phyloP scores from a whole-genome alignment of 2,113 vertebrate genomes.

The Heterocephalus glaber region DNA sequence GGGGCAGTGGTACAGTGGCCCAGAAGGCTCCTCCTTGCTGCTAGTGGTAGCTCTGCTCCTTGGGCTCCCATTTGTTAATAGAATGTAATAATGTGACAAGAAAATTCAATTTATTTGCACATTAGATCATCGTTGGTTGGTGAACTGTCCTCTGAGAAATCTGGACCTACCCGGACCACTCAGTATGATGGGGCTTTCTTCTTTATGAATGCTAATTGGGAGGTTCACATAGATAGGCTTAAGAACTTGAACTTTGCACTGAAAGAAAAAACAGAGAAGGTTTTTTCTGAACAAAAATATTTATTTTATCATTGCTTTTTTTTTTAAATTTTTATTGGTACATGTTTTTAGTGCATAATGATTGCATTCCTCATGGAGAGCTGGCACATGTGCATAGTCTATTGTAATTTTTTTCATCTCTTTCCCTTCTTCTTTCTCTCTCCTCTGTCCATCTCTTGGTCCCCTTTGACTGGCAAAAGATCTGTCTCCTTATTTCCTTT shows the following conservation, averaged over 20 bases:
- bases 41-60: too few relatives aligned
- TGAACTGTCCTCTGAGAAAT: background rate
- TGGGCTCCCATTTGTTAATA: constrained; percentile 40
- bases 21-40: too few relatives aligned
- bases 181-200: background rate
- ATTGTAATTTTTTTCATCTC: background rate
- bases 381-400: background rate
- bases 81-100: background rate
- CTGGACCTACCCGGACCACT: background rate
- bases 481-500: background rate
- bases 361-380: background rate
- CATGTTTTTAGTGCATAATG: background rate
- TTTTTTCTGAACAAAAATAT: background rate
- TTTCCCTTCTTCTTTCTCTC: background rate
- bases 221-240: background rate
- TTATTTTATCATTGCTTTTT: background rate
- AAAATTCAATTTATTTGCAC: too few relatives aligned
- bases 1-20: too few relatives aligned
- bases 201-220: background rate
- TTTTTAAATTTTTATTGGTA: background rate
- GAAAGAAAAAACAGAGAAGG: background rate
- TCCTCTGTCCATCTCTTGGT: background rate
- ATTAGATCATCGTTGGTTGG: background rate
- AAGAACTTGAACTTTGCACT: background rate
- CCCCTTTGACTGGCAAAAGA: background rate